These are phyloP conservation scores for Garrulus glandarius DNA, from an alignment of 2,797 vertebrate species.

Conservation along the genomic window DNA sequence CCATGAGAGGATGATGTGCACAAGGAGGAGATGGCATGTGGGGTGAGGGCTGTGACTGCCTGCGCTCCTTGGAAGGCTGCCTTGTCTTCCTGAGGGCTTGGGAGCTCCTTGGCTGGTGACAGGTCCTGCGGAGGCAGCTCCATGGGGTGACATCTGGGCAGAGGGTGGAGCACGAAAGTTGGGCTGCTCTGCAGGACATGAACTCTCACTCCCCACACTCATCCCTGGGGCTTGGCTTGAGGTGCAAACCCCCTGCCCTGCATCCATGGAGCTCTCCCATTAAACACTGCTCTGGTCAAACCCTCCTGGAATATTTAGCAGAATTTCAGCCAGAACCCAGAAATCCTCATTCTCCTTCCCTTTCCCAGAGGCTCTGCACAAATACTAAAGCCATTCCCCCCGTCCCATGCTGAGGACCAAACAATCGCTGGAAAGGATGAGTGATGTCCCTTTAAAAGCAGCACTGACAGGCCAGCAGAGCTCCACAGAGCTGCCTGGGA, in stretches of 20 bases:
- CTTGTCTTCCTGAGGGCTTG: not conserved
- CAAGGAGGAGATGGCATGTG: not conserved
- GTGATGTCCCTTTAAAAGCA: not conserved
- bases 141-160: not conserved
- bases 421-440: not conserved
- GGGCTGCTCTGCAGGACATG: not conserved
- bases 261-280: not conserved
- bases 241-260: not conserved
- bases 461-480: not conserved
- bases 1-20: not conserved
- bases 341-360: not conserved
- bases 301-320: not conserved
- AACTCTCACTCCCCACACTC: not conserved
- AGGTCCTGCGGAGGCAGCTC: not conserved
- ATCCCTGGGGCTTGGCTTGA: not conserved
- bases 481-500: not conserved
- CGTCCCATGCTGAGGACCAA: fast-evolving
- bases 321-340: not conserved
- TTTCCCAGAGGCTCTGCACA: not conserved
- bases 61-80: not conserved
- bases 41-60: not conserved
- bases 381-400: not conserved
- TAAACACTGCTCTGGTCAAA: not conserved
- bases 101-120: not conserved
- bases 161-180: fast-evolving